Evolutionary conservation across 2,113 vertebrate species (phyloP), one percentile per base, ranked within the genome.

Genomic region (Pelecanoides urinatrix): DNA sequence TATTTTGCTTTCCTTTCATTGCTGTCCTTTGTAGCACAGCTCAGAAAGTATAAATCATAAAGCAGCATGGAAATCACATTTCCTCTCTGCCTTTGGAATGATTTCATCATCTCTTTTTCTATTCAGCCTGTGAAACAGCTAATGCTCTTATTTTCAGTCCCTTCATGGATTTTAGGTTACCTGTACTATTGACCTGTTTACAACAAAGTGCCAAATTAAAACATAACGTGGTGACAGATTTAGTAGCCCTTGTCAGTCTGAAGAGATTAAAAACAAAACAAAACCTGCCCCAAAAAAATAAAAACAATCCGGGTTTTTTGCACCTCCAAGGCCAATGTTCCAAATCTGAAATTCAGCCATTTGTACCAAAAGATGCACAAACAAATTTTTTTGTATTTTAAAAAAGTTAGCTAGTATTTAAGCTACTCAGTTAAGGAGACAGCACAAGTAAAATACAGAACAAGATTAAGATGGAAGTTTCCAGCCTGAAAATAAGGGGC

Each of bases 61-160:
- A 95, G 77, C 18, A 82, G 87, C 72, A 78, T 73, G 68, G 58
- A 96, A 97, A 97, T 91, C 84, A 87, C 74, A 83, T 94, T 96
- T 81, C 76, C 70, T 79, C 55, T 45, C 90, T 92, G 63, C 68
- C 73, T 88, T 74, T 75, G 68, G 78, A 92, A 90, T 49, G 49
- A 80, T 94, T 93, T 86, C 29, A 56, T 90, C 61, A 0, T 40
- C 12, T 23, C 71, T 62, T 58, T 71, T 55, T n/a, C 66, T 91
- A 47, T 40, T 79, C 92, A 94, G 73, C 25, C 58, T 42, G 9
- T 63, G 83, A 94, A 96, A 90, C 13, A 78, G 61, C 72, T 59
- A 44, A 59, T 40, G 50, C n/a, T 88, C 49, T 55, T 70, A 7
- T 73, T 92, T 83, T 66, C 83, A 80, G 29, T 42, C 73, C 42